Evolutionary conservation across 2,113 vertebrate species (phyloP), one percentile per base, ranked within the genome.

Genomic region (Sylvia atricapilla): DNA sequence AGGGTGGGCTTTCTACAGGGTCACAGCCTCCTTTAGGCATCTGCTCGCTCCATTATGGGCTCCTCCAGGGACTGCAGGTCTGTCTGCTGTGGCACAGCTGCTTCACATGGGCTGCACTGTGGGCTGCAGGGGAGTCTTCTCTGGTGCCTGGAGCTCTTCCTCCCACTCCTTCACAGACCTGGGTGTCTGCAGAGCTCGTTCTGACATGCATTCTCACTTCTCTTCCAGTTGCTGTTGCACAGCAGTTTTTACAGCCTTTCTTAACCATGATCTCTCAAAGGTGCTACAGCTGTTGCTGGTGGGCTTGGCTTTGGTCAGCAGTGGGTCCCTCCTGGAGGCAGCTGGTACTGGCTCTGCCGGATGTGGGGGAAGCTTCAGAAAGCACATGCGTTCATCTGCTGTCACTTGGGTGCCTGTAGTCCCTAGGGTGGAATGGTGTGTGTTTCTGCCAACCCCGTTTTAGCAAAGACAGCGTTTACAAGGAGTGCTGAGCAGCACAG

Each of bases 91-190:
- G 20, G 13, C 15, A 30, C 23, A 41, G 28, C 53, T 67, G 13
- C 39, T 33, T 41, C 28, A 19, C 50, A 5, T 14, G 33, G 52
- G 23, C 35, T 52, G 37, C 27, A 30, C 53, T 18, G 21, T 0
- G 0, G 28, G 16, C 50, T 64, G 24, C 8, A 59, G 20, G n/a
- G 30, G 10, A 41, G 47, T 60, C 25, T 85, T 17, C 50, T 52
- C n/a, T 16, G 6, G n/a, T 0, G 0, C n/a, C 25, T 60, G 67
- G 39, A 67, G 15, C 15, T 17, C 30, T 21, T 72, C 11, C 59
- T 84, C 3, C 13, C 14, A 11, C 10, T 79, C 46, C 19, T 73
- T 30, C 52, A 23, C 24, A 75, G 20, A 47, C 20, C 39, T 35
- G 18, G 9, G 4, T 47, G 30, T 55, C 47, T 27, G 47, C 12